Base-by-base conservation (phyloP, 1,140 invertebrate species). In the Bombyx mandarina region DNA sequence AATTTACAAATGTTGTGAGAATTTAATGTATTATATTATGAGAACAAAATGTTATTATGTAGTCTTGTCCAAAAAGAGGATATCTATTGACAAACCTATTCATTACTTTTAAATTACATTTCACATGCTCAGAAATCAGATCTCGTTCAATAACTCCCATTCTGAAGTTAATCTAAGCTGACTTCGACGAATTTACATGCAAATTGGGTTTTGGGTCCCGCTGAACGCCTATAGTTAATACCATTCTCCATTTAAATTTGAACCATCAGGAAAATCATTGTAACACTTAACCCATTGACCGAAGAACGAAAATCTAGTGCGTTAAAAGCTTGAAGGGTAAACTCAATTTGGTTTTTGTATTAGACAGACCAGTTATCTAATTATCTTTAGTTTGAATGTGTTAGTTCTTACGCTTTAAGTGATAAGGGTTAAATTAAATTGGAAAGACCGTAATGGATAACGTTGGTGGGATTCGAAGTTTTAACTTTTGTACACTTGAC, bases 131-230 rank as follows among this genome's bases (percentile, higher is more conserved):
- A 35, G 26, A 49, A 49, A 49, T 49, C 10, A 7, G 6, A 49
- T 22, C 48, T 55, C 58, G 64, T 61, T 63, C 60, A 66, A 65
- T 73, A 76, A 76, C 71, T 72, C 69, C 65, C 66, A 75, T 65
- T 59, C 66, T 67, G 68, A 76, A 76, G 67, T 76, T 76, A 70
- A 76, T 76, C 73, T 68, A 66, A 58, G 69, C 65, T 67, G 71
- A 73, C 73, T 73, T 76, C 73, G 70, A 67, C 63, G 69, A 65
- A 76, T 76, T 76, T 76, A 74, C 71, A 76, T 76, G 71, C 69
- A 76, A 76, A 76, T 76, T 73, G 71, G 69, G 73, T 72, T 76
- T 76, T 60, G 69, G 69, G 74, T 76, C 50, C 54, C 53, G 58
- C 59, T 70, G 69, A 73, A 68, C 73, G 73, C 65, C 66, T 67